Percentiles rank a stretch among this genome's conserved stretches.
phyloP scores from a whole-genome alignment of 1,140 invertebrate genomes.

The Tenebrio molitor region DNA sequence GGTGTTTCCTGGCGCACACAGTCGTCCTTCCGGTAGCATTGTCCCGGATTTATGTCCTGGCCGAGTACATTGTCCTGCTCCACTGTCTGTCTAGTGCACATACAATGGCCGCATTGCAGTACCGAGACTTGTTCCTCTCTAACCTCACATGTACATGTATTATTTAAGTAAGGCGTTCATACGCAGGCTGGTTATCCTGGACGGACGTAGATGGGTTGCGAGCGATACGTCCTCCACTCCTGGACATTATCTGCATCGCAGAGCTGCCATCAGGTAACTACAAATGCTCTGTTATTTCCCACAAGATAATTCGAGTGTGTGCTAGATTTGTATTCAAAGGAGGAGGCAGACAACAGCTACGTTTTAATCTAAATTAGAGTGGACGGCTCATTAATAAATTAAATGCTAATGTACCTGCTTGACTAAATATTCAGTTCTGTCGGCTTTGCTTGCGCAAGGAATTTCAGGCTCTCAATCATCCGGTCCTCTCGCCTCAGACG shows the following conservation, averaged over 20 bases:
- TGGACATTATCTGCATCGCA: neutral
- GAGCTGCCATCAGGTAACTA: neutral
- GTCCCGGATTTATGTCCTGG: conserved; percentile 58
- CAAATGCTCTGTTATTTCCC: neutral
- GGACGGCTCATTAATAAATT: neutral
- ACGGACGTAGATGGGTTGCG: neutral
- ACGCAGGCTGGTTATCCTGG: neutral
- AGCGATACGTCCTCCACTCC: too few relatives aligned
- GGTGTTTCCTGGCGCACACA: conserved; percentile 56
- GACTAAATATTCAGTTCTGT: neutral
- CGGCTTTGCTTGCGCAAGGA: too few relatives aligned
- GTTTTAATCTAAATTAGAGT: neutral
- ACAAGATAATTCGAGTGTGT: neutral
- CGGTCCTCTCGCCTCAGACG: too few relatives aligned
- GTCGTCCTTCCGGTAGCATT: conserved; percentile 57
- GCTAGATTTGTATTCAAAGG: neutral
- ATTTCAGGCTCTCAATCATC: too few relatives aligned
- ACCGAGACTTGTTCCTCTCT: conserved; percentile 23
- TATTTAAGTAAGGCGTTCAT: neutral
- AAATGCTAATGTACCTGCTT: neutral
- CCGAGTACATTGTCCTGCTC: conserved; percentile 55
- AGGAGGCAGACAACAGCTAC: neutral
- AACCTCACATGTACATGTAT: conserved; percentile 10
- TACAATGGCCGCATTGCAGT: conserved; percentile 57
- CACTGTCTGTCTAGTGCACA: conserved; percentile 53